phyloP scores from a whole-genome alignment of 2,888 invertebrate genomes.

The Gasteruption jaculator region DNA sequence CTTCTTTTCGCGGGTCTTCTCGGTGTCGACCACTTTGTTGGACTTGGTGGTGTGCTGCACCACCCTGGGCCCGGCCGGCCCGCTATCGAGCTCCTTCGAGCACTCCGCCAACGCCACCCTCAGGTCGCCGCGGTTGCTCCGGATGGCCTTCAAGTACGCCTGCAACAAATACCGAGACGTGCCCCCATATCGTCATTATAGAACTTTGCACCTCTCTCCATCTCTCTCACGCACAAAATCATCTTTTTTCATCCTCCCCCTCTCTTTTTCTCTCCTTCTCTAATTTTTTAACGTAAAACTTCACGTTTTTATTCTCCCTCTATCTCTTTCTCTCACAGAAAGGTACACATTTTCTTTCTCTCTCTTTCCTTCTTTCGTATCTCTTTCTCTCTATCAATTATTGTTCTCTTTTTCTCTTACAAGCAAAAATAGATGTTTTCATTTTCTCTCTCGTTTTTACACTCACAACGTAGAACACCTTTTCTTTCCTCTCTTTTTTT shows the following conservation, averaged over 20 bases:
- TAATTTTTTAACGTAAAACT: too few species aligned
- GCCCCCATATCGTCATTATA: too few species aligned
- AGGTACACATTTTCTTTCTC: slow-evolving; percentile 1
- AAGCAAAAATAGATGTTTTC: too few species aligned
- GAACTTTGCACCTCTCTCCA: slow-evolving; percentile 13
- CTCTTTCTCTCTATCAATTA: too few species aligned
- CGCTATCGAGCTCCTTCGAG: slow-evolving; percentile 61
- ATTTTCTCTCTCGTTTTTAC: too few species aligned
- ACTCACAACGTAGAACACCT: too few species aligned
- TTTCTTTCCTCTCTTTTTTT: slow-evolving; percentile 6
- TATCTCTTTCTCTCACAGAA: too few species aligned
- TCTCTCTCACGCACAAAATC: slow-evolving; percentile 12
- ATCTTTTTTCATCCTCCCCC: slow-evolving; percentile 9
- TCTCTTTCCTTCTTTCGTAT: slow-evolving; percentile 7
- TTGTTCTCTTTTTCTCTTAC: too few species aligned
- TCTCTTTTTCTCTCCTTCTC: slow-evolving; percentile 9
- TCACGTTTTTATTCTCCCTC: too few species aligned
- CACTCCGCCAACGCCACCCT: slow-evolving; percentile 63
- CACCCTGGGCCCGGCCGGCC: slow-evolving; percentile 63
- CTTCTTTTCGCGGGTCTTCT: slow-evolving; percentile 74
- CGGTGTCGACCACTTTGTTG: slow-evolving; percentile 80
- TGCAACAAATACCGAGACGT: too few species aligned
- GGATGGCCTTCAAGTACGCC: slow-evolving; percentile 73
- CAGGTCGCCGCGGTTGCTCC: slow-evolving; percentile 62
- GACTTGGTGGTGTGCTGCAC: slow-evolving; percentile 73